Base-by-base conservation (phyloP, 2,888 invertebrate species). In the Ormyrus nitidulus region DNA sequence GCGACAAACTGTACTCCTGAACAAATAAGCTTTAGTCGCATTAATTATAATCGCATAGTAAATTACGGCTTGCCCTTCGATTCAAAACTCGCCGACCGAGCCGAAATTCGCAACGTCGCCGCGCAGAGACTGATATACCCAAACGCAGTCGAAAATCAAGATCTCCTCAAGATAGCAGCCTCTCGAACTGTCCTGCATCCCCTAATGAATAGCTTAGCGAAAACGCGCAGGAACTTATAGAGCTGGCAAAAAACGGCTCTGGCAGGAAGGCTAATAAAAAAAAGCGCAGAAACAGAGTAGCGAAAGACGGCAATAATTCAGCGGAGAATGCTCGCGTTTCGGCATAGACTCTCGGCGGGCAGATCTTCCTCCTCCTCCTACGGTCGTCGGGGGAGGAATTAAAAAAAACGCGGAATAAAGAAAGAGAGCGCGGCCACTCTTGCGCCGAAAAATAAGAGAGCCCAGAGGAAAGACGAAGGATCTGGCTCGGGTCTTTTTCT, bases 241-340 rank as follows among this genome's bases (percentile, higher is more conserved):
- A 61, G 44, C 44, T 7, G 53, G 59, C 51, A 68, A 75, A 59
- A 75, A 75, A 9, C 6, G 7, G 44, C 49, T 2, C 34, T 19
- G n/a, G 19, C n/a, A 59, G 3, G 2, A 4, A 34, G 34, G 34
- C 34, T 34, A 4, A 34, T 34, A 4, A 34, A 34, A 34, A n/a
- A 65, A 34, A 7, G 9, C 46, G 48, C 34, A 68, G n/a, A 44
- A 58, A 70, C 54, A 7, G 44, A 68, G 54, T 10, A 44, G 44
- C 44, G 34, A 59, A 65, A 76, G 53, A 53, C 56, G 71, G 65
- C 68, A 68, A 78, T 73, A 73, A 78, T 72, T 78, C 72, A 72
- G 59, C 46, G 54, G 61, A 19, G 77, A 78, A 78, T 78, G 72
- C 66, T 66, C 66, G 72, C 49, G n/a, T 78, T 77, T 78, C 66